Conservation (phyloP, 2,113 vertebrate genomes). For the Uropsilus gracilis region DNA sequence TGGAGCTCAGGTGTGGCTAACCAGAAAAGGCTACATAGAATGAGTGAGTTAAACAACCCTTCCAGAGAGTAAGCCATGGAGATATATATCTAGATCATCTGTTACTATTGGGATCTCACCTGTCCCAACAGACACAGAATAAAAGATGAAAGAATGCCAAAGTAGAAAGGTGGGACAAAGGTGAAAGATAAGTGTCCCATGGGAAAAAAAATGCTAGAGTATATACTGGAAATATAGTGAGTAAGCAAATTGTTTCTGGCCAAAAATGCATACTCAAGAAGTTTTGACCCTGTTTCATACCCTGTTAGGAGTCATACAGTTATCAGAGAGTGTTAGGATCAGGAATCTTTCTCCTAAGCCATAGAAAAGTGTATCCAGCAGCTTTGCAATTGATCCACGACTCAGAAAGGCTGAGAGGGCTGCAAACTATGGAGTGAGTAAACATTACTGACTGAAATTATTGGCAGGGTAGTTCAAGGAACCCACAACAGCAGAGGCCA, state of each 20-base stretch:
- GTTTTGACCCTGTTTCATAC: neutral
- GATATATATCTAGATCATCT: neutral
- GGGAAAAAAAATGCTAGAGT: neutral
- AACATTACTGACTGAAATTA: conserved; percentile 45
- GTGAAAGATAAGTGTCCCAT: neutral
- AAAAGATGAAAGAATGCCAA: neutral
- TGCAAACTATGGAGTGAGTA: neutral
- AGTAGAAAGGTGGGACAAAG: neutral
- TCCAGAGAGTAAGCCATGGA: neutral
- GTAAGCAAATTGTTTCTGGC: neutral
- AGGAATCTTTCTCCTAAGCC: neutral
- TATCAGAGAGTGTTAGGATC: neutral
- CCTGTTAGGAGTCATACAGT: neutral
- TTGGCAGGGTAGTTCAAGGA: conserved; percentile 13
- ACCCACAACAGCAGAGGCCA: conserved; percentile 2
- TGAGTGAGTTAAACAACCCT: neutral
- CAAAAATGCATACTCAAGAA: neutral
- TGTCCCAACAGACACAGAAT: neutral
- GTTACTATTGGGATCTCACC: neutral
- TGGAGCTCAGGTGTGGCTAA: neutral
- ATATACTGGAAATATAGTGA: neutral
- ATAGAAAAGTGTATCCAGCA: neutral
- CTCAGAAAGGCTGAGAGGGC: neutral
- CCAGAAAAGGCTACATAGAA: neutral
- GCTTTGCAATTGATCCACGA: conserved; percentile 25